phyloP scores from a whole-genome alignment of 2,888 invertebrate genomes.

The Polydesmus complanatus region DNA sequence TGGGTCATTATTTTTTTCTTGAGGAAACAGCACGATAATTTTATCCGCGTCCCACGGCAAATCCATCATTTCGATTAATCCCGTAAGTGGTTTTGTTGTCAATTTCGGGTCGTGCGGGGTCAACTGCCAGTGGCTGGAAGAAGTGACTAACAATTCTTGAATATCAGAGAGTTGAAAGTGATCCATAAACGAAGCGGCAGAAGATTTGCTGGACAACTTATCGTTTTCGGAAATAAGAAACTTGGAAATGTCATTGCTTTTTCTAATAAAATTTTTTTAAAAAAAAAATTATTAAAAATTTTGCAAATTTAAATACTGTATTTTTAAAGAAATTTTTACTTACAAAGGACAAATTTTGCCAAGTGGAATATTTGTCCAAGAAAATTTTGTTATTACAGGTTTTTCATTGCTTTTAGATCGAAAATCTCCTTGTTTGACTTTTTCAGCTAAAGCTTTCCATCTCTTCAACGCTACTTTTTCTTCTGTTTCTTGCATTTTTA shows the following conservation, averaged over 20 bases:
- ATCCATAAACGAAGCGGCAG: background rate
- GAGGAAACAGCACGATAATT: background rate
- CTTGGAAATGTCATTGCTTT: background rate
- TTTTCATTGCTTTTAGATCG: no score
- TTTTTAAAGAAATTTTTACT: background rate
- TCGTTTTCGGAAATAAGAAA: background rate
- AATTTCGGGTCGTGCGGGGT: background rate
- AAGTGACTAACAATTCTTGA: constrained; percentile 1
- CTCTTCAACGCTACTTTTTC: no score
- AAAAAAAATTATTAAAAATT: background rate
- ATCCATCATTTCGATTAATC: background rate
- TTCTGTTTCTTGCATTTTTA: no score
- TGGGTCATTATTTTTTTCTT: background rate
- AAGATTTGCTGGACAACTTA: no score
- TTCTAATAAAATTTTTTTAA: constrained; percentile 1
- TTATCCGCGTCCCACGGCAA: background rate
- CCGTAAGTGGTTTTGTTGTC: background rate
- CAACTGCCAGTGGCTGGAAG: constrained; percentile 1
- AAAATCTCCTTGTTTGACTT: no score
- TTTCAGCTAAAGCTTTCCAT: no score
- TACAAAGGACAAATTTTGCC: background rate
- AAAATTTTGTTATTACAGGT: background rate
- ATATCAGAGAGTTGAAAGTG: background rate
- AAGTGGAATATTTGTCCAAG: background rate
- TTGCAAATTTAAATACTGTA: background rate